Percentiles rank a stretch among this genome's conserved stretches.
phyloP scores from a whole-genome alignment of 2,888 invertebrate species.

The Synergus gifuensis region DNA sequence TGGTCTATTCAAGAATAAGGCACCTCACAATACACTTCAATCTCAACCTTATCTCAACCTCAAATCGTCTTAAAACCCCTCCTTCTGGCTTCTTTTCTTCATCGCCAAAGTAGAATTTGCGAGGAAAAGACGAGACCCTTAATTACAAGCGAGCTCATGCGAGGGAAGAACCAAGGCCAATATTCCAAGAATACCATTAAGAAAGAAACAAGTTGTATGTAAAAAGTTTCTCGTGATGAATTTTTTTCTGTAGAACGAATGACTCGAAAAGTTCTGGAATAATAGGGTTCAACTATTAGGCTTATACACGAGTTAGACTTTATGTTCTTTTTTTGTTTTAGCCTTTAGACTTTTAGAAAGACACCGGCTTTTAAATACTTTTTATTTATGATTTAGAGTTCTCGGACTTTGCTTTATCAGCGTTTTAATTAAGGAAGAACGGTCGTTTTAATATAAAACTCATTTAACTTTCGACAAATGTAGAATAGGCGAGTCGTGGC shows the following conservation, averaged over 20 bases:
- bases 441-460: background rate
- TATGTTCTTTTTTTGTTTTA: background rate
- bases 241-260: background rate
- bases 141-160: conserved; percentile 36
- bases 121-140: conserved; percentile 9
- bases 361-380: background rate
- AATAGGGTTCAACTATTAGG: background rate
- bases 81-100: conserved; percentile 4
- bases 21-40: background rate
- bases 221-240: background rate
- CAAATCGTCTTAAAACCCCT: conserved; percentile 29
- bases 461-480: background rate
- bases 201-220: background rate
- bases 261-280: background rate
- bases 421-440: background rate
- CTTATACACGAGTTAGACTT: too few species aligned
- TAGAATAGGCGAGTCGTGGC: background rate
- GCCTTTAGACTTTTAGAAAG: background rate
- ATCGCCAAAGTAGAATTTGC: background rate
- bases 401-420: background rate
- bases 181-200: conserved; percentile 11
- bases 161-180: conserved; percentile 27
- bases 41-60: conserved; percentile 17
- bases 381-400: conserved; percentile 3
- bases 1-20: background rate